Evolutionary conservation across 2,113 vertebrate species (phyloP).

Genomic region (Nettapus auritus): DNA sequence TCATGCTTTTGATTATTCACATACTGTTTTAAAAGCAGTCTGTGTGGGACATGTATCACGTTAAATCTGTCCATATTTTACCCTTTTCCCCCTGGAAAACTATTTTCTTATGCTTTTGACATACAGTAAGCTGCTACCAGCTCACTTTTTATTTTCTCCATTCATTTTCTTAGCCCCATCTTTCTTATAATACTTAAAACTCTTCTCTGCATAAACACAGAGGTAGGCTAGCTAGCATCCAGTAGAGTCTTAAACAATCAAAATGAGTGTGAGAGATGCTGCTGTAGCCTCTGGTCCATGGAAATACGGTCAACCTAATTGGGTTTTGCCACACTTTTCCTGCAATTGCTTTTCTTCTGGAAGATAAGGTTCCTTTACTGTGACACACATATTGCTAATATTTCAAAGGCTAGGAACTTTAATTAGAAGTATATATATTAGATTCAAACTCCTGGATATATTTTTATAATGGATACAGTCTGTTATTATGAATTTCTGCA

Average conservation of each 20-base stretch:
- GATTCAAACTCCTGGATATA: not conserved
- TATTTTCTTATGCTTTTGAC: not conserved
- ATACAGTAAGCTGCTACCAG: not conserved
- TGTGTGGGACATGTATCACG: not conserved
- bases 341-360: not conserved
- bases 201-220: not conserved
- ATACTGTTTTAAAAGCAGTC: not conserved
- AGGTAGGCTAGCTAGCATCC: not conserved
- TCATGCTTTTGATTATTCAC: not conserved
- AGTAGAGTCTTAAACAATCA: not conserved
- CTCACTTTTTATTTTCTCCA: not conserved
- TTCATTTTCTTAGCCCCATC: not conserved
- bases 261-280: not conserved
- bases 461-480: not conserved
- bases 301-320: not conserved
- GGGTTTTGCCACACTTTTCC: not conserved
- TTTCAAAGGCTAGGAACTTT: not conserved
- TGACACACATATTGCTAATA: not conserved
- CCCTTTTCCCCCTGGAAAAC: not conserved
- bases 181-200: not conserved
- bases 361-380: not conserved
- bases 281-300: not conserved
- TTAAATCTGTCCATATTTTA: not conserved
- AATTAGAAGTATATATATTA: not conserved
- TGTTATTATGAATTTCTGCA: not conserved